Base-by-base conservation (phyloP, 2,113 vertebrate genomes). In the Cettia cetti region DNA sequence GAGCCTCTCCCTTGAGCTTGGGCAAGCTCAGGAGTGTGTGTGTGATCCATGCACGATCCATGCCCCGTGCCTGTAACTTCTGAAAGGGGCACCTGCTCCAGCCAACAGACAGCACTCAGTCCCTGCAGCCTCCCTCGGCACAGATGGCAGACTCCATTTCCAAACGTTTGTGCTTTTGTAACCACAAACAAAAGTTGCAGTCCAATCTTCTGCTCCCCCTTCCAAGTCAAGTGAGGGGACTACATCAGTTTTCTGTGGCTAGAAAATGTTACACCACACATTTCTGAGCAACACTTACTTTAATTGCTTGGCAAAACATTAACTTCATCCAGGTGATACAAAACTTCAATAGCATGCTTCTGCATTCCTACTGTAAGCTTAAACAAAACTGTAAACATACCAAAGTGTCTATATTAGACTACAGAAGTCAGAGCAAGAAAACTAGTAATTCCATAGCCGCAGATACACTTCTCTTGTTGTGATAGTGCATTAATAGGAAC, bases 291-390 rank as follows among this genome's bases (percentile, higher is more conserved):
- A 93, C 61, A 24, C 85, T 92, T 57, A 39, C 0, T 97, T 97
- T 96, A 96, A 96, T 96, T 92, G 68, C 83, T 95, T 96, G 74
- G 78, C 96, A 93, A 97, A 91, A 92, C 68, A 86, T 75, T 40
- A 81, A 30, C 42, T 94, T 80, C 54, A 60, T 94, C 70, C 65
- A 86, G 72, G 24, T 89, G 59, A 75, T 95, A 96, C 94, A 95
- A 96, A 96, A 92, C 84, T 91, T 94, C 85, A 95, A 44, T 76
- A 92, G 86, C 96, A 93, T 97, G 94, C 89, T 72, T 95, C 91
- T 96, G 93, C 69, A 18, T 69, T 89, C 90, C 94, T 96, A 91
- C 86, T 89, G 59, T 79, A 95, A 95, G 92, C 89, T 95, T 74
- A 85, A 93, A 91, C 75, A 65, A 91, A 96, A 75, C 44, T 76